Base-by-base conservation (phyloP, 1,140 invertebrate genomes). In the Saccostrea glomerata region DNA sequence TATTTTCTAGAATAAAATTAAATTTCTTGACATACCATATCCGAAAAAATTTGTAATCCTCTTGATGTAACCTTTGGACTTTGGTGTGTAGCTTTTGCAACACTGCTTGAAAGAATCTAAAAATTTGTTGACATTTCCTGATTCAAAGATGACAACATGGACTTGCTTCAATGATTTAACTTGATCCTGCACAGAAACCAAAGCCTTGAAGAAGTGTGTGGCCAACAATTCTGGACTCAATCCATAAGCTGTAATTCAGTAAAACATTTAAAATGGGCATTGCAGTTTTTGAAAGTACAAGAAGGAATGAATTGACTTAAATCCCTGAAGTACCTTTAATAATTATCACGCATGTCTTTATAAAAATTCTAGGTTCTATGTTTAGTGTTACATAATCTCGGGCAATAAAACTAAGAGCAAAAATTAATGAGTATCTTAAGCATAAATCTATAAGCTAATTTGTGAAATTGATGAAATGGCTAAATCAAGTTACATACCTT, bases 11-110 rank as follows among this genome's bases (percentile, higher is more conserved):
- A n/a, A n/a, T n/a, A n/a, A n/a, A n/a, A n/a, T n/a, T n/a, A n/a
- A n/a, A n/a, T n/a, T n/a, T n/a, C n/a, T n/a, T n/a, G 11, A 77
- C 25, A 77, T 82, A 87, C 86, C 77, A 83, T 87, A 87, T 83
- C 86, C 86, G 56, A 87, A 36, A 11, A 23, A 40, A 7, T 82
- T 82, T 87, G 82, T 82, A 13, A 87, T 15, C 73, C 12, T 87
- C 13, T 82, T 87, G 0, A 87, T 30, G 2, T 82, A 20, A 40
- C 86, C 86, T 82, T 82, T 7, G 7, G 86, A 87, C 47, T 77
- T 47, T 12, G 20, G 20, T 25, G 54, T 36, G 15, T 56, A 30
- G 11, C 12, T 58, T 11, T 82, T 25, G 20, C 82, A 54, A 58
- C 56, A 87, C 7, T n/a, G 58, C 23, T 87, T 9, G 17, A 87